Evolutionary conservation across 2,888 invertebrate species (phyloP).

Genomic region (Macaria liturata): DNA sequence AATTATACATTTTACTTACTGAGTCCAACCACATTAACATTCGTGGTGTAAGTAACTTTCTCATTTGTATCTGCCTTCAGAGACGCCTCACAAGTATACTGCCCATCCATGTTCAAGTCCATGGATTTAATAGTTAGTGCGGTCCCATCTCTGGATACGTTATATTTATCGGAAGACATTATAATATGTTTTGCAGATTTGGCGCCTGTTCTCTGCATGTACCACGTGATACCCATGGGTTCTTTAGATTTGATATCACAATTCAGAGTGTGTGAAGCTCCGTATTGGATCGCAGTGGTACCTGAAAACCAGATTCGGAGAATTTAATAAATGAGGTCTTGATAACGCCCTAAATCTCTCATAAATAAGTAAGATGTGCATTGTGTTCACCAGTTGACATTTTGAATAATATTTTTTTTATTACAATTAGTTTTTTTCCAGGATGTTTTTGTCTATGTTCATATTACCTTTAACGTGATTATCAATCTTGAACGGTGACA

Average conservation of each 20-base stretch:
- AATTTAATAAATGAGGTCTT: no score
- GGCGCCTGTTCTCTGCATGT: slow-evolving; percentile 5
- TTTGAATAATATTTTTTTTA: no score
- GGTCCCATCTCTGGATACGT: slow-evolving; percentile 15
- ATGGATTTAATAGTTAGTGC: slow-evolving; percentile 24
- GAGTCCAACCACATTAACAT: slow-evolving; percentile 20
- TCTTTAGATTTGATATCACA: slow-evolving; percentile 26
- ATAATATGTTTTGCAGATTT: background rate
- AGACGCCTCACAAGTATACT: slow-evolving; percentile 31
- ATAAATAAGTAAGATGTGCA: no score
- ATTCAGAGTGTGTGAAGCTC: slow-evolving; percentile 12
- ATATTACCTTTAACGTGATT: slow-evolving; percentile 22
- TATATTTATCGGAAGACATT: slow-evolving; percentile 16
- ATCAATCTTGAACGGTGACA: slow-evolving; percentile 17
- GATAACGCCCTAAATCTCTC: no score
- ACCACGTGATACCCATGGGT: slow-evolving; percentile 28
- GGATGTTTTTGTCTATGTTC: no score
- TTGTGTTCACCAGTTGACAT: no score
- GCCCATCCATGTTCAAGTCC: slow-evolving; percentile 22
- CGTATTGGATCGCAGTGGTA: slow-evolving; percentile 14
- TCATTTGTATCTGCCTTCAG: slow-evolving; percentile 8
- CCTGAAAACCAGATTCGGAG: slow-evolving; percentile 12
- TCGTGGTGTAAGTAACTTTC: slow-evolving; percentile 10
- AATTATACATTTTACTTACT: slow-evolving; percentile 14
- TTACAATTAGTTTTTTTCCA: no score